Conservation (phyloP, 2,797 vertebrate species). For the Sitta carolinensis region DNA sequence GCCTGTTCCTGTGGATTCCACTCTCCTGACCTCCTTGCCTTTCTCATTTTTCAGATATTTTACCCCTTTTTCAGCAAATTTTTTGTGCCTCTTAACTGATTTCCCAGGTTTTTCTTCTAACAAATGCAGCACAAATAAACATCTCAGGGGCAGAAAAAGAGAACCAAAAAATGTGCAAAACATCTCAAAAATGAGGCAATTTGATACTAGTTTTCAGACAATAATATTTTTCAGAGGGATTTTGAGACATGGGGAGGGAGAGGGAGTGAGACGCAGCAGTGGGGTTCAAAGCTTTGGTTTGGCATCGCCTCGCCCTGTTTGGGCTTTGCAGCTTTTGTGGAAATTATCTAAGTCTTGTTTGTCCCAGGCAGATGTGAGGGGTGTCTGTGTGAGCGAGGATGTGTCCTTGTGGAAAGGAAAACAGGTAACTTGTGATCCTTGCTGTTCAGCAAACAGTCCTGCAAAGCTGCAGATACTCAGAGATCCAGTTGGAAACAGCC, state of each 20-base stretch:
- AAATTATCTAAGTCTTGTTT: background rate
- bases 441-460: background rate
- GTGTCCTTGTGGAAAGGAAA: constrained; percentile 35
- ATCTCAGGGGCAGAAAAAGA: background rate
- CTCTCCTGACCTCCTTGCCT: background rate
- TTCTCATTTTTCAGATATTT: background rate
- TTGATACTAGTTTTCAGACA: background rate
- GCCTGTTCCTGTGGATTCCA: background rate
- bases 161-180: background rate
- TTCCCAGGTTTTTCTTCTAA: background rate
- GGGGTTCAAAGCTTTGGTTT: background rate
- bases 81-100: background rate
- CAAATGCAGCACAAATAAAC: rapidly evolving
- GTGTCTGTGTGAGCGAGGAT: background rate
- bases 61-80: background rate
- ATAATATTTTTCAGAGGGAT: background rate
- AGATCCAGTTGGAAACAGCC: background rate
- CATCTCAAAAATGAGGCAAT: background rate
- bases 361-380: background rate
- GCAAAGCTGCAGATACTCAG: background rate
- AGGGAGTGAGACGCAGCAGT: background rate
- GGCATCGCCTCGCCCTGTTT: rapidly evolving
- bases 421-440: background rate
- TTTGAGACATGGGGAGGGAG: background rate
- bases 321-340: background rate